Evolutionary conservation across 1,140 invertebrate genomes (phyloP), one percentile per base, ranked within the genome.

Genomic region (Stegodyphus dumicola): DNA sequence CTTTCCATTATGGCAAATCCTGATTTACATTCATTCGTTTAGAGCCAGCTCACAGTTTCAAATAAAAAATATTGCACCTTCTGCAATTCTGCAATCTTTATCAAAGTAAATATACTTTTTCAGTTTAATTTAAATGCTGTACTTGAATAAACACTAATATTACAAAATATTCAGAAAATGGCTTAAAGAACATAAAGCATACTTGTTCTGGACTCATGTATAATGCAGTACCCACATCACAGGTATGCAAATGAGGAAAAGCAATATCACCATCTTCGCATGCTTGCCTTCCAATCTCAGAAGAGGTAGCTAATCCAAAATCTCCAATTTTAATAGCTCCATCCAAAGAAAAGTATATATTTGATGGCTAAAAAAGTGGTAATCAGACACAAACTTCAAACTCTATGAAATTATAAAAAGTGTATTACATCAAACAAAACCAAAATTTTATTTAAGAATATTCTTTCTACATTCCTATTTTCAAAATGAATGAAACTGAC

Each of bases 141-240:
- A 33, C 33, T 33, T 33, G 33, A 33, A 33, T 33, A 33, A 33
- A 33, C 3, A 33, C 33, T 33, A 33, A 33, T 33, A 33, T 3
- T 1, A 33, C 33, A 33, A 33, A 33, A 33, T 33, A 33, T 33
- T 33, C 1, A 33, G 33, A 33, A 33, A 33, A 33, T 3, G 33
- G 33, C 33, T 33, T 33, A 33, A 33, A 33, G 33, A 33, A 33
- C 33, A 33, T 33, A 33, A 33, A 33, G 33, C 33, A 33, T 33
- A 93, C 93, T 92, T 99, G 98, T 91, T 99, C 98, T 48, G 97
- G 98, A 83, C 97, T 98, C 97, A 99, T 99, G 90, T 99, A 99
- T 1, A 99, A 91, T 64, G 95, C 94, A 0, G 98, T 99, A 17
- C 98, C 97, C 77, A 95, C 94, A 87, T 93, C 91, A 65, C 93